phyloP scores from a whole-genome alignment of 2,888 invertebrate genomes.

The Candidula unifasciata region DNA sequence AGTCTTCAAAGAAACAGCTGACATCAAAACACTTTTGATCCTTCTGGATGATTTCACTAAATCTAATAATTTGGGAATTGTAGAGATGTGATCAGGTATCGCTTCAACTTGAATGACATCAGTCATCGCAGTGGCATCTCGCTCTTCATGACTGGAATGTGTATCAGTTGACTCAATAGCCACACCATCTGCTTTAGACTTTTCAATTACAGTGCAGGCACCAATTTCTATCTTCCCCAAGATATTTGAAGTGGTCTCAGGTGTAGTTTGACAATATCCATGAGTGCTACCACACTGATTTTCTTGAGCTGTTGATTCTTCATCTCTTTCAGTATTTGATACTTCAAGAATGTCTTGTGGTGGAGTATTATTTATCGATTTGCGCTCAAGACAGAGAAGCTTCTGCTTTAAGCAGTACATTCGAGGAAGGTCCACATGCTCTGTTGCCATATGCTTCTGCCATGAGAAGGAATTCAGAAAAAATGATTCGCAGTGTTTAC shows the following conservation, averaged over 20 bases:
- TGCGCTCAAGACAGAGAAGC: slow-evolving; percentile 24
- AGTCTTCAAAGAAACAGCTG: not conserved
- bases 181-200: too few species aligned
- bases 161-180: not conserved
- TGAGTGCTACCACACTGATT: not conserved
- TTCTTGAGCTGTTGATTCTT: not conserved
- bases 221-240: not conserved
- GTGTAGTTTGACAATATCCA: not conserved
- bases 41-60: not conserved
- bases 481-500: slow-evolving; percentile 32
- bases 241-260: not conserved
- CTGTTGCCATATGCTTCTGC: slow-evolving; percentile 33
- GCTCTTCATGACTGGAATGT: not conserved
- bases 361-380: not conserved
- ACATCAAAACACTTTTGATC: not conserved
- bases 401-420: slow-evolving; percentile 12
- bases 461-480: slow-evolving; percentile 35
- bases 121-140: not conserved
- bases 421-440: not conserved
- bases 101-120: not conserved
- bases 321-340: not conserved
- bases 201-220: not conserved
- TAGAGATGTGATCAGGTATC: not conserved
- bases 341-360: not conserved
- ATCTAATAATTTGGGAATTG: not conserved